Percentiles rank a stretch among this genome's conserved stretches.
These are phyloP conservation scores for Apostichopus japonicus DNA, from an alignment of 35 echinoderm and acorn worm genomes.

Conservation along the genomic window DNA sequence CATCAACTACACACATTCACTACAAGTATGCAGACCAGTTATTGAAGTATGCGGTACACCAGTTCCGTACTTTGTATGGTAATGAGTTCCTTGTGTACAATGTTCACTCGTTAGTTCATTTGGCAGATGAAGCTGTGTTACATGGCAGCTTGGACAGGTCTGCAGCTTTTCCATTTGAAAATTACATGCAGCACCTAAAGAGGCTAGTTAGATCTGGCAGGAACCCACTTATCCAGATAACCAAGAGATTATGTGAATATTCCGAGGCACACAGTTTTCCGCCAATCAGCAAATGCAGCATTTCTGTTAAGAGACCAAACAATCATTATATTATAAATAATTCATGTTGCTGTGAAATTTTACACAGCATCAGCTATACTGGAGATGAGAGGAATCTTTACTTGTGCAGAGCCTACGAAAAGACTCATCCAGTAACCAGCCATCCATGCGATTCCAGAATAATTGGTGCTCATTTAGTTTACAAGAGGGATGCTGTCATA, in stretches of 20 bases:
- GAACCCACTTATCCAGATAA: constrained; percentile 62
- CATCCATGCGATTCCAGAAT: too few species aligned
- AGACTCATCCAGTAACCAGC: too few species aligned
- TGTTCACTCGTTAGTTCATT: constrained; percentile 74
- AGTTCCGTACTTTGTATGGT: constrained; percentile 66
- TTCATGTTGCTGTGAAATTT: constrained; percentile 8
- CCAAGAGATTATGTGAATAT: constrained; percentile 45
- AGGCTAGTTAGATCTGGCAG: constrained; percentile 70
- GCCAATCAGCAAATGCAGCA: too few species aligned
- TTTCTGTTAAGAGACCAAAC: neutral
- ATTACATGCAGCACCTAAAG: constrained; percentile 71
- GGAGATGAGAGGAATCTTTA: too few species aligned
- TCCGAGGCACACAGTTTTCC: neutral
- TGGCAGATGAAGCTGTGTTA: constrained; percentile 60
- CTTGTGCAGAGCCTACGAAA: too few species aligned
- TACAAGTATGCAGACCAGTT: constrained; percentile 54
- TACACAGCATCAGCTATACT: neutral
- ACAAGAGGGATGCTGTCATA: too few species aligned
- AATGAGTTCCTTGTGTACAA: constrained; percentile 77
- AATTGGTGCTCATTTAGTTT: too few species aligned
- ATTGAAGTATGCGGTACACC: constrained; percentile 60
- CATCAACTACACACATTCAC: constrained; percentile 1
- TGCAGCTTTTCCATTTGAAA: constrained; percentile 75
- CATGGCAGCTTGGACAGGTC: constrained; percentile 57
- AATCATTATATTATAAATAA: neutral